These are phyloP conservation scores for Thereuonema tuberculata DNA, from an alignment of 1,140 invertebrate species.

Conservation along the genomic window DNA sequence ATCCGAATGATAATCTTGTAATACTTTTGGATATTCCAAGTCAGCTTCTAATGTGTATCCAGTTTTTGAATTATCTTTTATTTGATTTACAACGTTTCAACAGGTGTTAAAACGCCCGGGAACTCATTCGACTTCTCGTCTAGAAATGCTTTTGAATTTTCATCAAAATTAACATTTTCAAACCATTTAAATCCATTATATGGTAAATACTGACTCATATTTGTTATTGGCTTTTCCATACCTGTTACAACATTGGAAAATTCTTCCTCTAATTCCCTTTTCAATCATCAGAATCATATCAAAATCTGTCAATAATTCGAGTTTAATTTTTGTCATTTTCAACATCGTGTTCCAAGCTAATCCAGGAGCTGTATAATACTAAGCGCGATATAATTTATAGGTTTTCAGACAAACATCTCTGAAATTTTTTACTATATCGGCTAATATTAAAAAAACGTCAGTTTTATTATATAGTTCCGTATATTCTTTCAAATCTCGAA, in stretches of 20 bases:
- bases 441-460: conserved; percentile 18
- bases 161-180: no score
- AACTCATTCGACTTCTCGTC: no score
- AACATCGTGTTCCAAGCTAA: conserved; percentile 19
- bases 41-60: conserved; percentile 23
- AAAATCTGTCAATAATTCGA: conserved; percentile 21
- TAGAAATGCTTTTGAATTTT: no score
- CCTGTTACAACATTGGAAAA: conserved; percentile 15
- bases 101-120: neutral
- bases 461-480: conserved; percentile 13
- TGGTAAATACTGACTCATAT: conserved; percentile 17
- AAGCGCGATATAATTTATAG: conserved; percentile 20
- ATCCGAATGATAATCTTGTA: conserved; percentile 21
- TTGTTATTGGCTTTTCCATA: conserved; percentile 22
- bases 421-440: conserved; percentile 24
- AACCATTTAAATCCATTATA: no score
- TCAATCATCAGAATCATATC: conserved; percentile 22
- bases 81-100: neutral
- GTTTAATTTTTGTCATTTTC: conserved; percentile 19
- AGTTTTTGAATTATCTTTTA: conserved; percentile 1
- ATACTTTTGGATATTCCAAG: conserved; percentile 21
- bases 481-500: conserved; percentile 17
- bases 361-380: conserved; percentile 20
- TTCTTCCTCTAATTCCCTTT: conserved; percentile 19
- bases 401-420: conserved; percentile 17